A percentile compares a stretch with the other conserved stretches of the same genome.
These are phyloP conservation scores for Artibeus jamaicensis DNA, from an alignment of 2,797 vertebrate genomes.

Conservation along the genomic window DNA sequence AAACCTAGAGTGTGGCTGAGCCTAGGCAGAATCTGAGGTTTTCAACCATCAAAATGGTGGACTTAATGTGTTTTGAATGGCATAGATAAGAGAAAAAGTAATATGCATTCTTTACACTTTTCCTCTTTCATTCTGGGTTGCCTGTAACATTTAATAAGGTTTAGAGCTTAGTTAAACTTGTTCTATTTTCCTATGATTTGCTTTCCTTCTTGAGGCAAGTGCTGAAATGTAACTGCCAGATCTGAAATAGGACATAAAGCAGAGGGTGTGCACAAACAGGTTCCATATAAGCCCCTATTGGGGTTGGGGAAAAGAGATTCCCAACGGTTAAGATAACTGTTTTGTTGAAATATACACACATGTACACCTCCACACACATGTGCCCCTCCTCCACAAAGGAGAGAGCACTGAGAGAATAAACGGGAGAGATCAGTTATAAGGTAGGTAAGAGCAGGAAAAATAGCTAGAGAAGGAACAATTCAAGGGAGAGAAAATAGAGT, in stretches of 20 bases:
- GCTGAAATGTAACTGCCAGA: slow-evolving; percentile 46
- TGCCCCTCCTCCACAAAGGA: background rate
- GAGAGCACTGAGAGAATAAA: background rate
- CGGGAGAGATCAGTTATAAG: background rate
- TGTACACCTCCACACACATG: background rate
- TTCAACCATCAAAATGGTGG: slow-evolving; percentile 65
- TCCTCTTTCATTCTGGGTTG: slow-evolving; percentile 22
- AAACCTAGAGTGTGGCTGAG: background rate
- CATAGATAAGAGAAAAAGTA: background rate
- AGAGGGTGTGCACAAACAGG: slow-evolving; percentile 14
- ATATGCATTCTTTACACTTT: background rate
- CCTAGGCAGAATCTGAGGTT: background rate
- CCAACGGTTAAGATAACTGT: background rate
- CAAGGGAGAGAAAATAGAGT: background rate
- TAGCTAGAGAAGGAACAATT: accelerated
- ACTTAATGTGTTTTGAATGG: background rate
- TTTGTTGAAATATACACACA: background rate
- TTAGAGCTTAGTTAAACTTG: slow-evolving; percentile 45
- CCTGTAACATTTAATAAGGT: slow-evolving; percentile 18
- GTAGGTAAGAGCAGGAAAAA: background rate
- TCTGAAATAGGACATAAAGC: slow-evolving; percentile 63
- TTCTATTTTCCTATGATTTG: slow-evolving; percentile 6
- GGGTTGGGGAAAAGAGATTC: slow-evolving; percentile 44
- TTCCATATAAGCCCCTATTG: background rate
- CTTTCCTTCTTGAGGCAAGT: slow-evolving; percentile 55